Conservation (phyloP, 2,113 vertebrate species). For the Cyanoliseus patagonus region DNA sequence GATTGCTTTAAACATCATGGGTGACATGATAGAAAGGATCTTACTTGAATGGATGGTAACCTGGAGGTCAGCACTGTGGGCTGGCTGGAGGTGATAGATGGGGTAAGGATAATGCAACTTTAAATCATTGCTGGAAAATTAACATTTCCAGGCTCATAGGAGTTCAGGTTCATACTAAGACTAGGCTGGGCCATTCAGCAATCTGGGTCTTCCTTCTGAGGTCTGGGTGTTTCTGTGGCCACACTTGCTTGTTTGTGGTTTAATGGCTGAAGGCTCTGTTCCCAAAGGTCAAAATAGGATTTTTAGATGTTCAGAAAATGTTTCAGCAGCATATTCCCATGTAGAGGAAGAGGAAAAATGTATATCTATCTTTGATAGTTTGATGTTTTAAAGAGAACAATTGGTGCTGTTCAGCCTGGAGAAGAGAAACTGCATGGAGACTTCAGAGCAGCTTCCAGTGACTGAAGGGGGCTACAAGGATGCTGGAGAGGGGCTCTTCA, state of each 20-base stretch:
- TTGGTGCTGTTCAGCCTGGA: background rate
- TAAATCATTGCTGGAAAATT: conserved; percentile 21
- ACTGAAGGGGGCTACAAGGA: background rate
- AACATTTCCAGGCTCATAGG: conserved; percentile 1
- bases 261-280: background rate
- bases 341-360: background rate
- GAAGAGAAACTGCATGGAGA: background rate
- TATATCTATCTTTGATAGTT: background rate
- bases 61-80: too few species aligned
- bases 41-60: background rate
- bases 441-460: background rate
- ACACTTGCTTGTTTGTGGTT: rapidly evolving
- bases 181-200: rapidly evolving
- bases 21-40: background rate
- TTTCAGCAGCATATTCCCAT: background rate
- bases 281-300: rapidly evolving
- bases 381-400: background rate
- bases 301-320: background rate
- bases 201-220: background rate
- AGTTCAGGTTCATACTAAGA: conserved; percentile 63
- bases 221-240: rapidly evolving
- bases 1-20: background rate
- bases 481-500: background rate
- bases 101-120: background rate
- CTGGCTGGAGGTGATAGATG: background rate